A percentile compares a stretch with the other conserved stretches of the same genome.
These are phyloP conservation scores for Brachirus orientalis DNA, from an alignment of 2,113 vertebrate species.

Conservation along the genomic window DNA sequence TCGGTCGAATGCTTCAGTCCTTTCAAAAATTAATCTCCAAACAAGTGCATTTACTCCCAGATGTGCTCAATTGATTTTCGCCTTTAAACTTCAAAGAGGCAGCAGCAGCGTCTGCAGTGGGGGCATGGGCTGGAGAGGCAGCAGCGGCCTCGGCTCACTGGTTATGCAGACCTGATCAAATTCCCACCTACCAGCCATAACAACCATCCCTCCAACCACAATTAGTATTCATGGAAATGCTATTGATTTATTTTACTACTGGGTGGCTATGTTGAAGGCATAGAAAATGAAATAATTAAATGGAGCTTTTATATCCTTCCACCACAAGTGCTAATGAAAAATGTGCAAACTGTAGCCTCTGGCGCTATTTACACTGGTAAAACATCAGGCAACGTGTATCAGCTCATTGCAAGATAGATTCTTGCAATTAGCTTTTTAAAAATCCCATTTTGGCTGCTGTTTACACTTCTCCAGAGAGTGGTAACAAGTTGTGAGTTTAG, in stretches of 20 bases:
- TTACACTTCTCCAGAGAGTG: conserved; percentile 50
- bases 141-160: conserved; percentile 45
- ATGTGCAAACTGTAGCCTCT: conserved; percentile 42
- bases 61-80: conserved; percentile 80
- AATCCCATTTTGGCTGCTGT: conserved; percentile 51
- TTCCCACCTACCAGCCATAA: conserved; percentile 49
- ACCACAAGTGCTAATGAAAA: conserved; percentile 45
- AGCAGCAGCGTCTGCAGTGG: conserved; percentile 49
- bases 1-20: conserved; percentile 58
- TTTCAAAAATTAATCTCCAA: conserved; percentile 73
- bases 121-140: conserved; percentile 27
- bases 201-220: conserved; percentile 62
- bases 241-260: conserved; percentile 65
- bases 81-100: conserved; percentile 75
- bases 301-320: conserved; percentile 37
- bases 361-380: conserved; percentile 51
- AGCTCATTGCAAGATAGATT: conserved; percentile 47
- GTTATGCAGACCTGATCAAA: conserved; percentile 66
- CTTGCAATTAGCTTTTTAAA: conserved; percentile 57
- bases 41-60: conserved; percentile 78
- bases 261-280: conserved; percentile 45
- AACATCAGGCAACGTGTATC: conserved; percentile 38
- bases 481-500: conserved; percentile 40
- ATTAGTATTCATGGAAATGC: conserved; percentile 76
- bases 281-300: conserved; percentile 55